Evolutionary conservation across 2,113 vertebrate species (phyloP), one percentile per base, ranked within the genome.

Genomic region (Microcebus murinus): DNA sequence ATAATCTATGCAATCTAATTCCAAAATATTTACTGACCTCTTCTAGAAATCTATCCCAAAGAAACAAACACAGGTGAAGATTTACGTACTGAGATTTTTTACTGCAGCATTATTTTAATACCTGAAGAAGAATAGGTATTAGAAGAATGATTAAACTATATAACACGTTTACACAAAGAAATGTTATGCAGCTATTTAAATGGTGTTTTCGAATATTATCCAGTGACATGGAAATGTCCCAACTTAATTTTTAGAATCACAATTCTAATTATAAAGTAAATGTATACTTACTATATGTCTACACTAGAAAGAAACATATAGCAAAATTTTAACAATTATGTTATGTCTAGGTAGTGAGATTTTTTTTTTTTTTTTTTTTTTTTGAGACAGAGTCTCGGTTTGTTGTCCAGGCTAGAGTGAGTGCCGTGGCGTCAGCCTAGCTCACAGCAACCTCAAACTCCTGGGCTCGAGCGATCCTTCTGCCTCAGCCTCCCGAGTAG

Each of bases 221-320:
- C 57, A 87, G 13, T 63, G 57, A 93, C 8, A 79, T 6, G 55
- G 34, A 63, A 94, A 92, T 81, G 25, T 52, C 23, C 85, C 55
- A 81, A 84, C 74, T 84, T n/a, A 87, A 90, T 88, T 68, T 93
- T 95, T 71, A 71, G 59, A 94, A 90, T 81, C 50, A 91, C 59
- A 95, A 80, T 80, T 80, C 48, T 63, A 93, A 95, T 25, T 94
- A 12, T 50, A 83, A 92, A 93, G 61, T 81, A 74, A 73, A 91
- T 55, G 8, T 48, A 63, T 59, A 61, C 27, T 27, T 88, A 42
- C 63, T 39, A 63, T 34, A 87, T 67, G 5, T 55, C 90, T 79
- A 93, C 7, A 39, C 25, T 61, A 90, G 8, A 86, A 95, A 55
- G 15, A 95, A 90, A 87, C 31, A 87, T 6, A 89, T 4, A 61